Percentiles rank a stretch among this genome's conserved stretches.
Conservation (phyloP, 2,888 invertebrate genomes). For the Drosophila monieri region DNA sequence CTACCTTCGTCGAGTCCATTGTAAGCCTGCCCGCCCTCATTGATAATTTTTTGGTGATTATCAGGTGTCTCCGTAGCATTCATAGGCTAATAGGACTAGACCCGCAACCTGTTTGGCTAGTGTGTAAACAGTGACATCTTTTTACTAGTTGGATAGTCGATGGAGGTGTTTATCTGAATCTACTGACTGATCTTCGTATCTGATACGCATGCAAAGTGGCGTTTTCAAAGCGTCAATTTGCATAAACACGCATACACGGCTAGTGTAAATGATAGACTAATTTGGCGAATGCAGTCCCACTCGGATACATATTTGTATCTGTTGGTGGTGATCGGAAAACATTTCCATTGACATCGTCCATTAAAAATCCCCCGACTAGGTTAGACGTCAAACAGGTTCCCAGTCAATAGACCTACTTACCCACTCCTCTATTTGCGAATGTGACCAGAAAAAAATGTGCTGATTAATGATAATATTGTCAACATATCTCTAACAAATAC, state of each 20-base stretch:
- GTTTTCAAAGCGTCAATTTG: constrained; percentile 21
- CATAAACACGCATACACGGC: constrained; percentile 5
- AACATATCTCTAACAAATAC: background rate
- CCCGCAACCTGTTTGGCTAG: constrained; percentile 31
- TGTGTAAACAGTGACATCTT: constrained; percentile 38
- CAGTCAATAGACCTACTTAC: constrained; percentile 10
- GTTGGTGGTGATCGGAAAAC: constrained; percentile 10
- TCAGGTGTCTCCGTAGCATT: constrained; percentile 10
- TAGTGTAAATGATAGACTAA: constrained; percentile 3
- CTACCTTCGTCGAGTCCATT: constrained; percentile 27
- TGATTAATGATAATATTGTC: constrained; percentile 10
- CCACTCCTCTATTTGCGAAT: constrained; percentile 10
- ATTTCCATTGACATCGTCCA: constrained; percentile 25
- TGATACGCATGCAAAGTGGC: constrained; percentile 34
- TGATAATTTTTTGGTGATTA: constrained; percentile 13
- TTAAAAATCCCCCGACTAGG: constrained; percentile 13
- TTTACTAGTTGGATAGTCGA: constrained; percentile 3
- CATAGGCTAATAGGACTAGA: constrained; percentile 15
- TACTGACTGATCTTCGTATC: constrained; percentile 3
- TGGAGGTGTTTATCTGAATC: constrained; percentile 9
- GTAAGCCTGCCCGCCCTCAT: constrained; percentile 42
- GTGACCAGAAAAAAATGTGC: constrained; percentile 13
- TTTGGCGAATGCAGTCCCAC: constrained; percentile 32
- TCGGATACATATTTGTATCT: constrained; percentile 2
- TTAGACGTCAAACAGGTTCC: constrained; percentile 27